Percentiles rank a stretch among this genome's conserved stretches.
Conservation (phyloP, 2,113 vertebrate species). For the Tetrao urogallus region DNA sequence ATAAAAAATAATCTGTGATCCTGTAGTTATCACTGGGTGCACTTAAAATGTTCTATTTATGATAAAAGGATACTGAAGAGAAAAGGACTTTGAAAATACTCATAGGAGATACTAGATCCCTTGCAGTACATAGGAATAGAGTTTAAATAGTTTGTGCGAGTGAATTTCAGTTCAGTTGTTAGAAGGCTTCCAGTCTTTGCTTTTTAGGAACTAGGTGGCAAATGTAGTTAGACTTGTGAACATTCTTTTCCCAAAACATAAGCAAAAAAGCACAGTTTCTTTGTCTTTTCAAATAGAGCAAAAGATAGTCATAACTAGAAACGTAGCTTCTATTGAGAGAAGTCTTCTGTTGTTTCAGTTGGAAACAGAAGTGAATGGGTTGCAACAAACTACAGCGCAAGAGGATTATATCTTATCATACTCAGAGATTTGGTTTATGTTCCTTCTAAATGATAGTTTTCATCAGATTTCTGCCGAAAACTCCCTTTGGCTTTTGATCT, state of each 20-base stretch:
- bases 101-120: background rate
- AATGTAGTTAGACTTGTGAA: background rate
- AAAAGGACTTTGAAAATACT: background rate
- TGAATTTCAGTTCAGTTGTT: background rate
- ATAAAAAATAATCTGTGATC: background rate
- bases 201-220: background rate
- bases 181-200: background rate
- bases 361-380: background rate
- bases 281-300: background rate
- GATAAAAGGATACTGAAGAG: background rate
- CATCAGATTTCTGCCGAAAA: background rate
- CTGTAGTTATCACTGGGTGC: background rate
- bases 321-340: background rate
- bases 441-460: background rate
- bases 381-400: background rate
- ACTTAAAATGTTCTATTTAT: background rate
- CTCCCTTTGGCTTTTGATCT: background rate
- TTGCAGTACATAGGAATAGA: background rate
- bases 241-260: background rate
- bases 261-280: background rate
- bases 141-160: background rate
- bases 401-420: background rate
- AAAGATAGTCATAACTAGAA: rapidly evolving
- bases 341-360: background rate
- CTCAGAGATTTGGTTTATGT: background rate